Conservation (phyloP, 2,113 vertebrate species). For the Ramphastos sulfuratus region DNA sequence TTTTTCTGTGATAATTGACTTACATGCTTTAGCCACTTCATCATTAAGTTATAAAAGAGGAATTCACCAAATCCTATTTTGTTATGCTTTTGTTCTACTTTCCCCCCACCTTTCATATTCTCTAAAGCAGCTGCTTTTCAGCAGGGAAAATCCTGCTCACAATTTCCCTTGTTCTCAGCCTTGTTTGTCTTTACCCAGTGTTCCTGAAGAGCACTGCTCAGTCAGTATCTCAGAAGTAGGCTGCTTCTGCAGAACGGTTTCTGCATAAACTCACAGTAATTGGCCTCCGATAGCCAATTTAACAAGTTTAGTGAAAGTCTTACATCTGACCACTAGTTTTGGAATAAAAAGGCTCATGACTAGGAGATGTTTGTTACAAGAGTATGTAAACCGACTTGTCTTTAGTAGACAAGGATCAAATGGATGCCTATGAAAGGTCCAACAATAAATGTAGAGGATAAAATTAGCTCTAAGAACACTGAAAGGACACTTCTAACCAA, state of each 20-base stretch:
- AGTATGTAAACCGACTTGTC: neutral
- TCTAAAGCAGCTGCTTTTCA: neutral
- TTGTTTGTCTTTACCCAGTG: neutral
- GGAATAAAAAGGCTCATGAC: neutral
- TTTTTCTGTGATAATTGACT: neutral
- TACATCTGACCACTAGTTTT: neutral
- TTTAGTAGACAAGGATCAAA: neutral
- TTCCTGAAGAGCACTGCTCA: neutral
- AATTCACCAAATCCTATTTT: neutral
- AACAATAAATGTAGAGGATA: neutral
- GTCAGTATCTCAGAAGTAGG: neutral
- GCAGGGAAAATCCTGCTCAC: neutral
- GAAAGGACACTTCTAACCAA: neutral
- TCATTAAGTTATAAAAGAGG: neutral
- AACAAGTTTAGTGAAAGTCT: neutral
- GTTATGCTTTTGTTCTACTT: neutral
- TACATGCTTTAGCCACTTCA: neutral
- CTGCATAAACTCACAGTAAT: constrained; percentile 1
- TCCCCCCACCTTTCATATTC: neutral
- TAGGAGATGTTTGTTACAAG: neutral
- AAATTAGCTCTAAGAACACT: neutral
- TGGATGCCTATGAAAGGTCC: neutral
- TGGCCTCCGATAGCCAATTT: neutral
- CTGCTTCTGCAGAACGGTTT: neutral
- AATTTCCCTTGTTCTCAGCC: neutral